Percentiles rank a stretch among this genome's conserved stretches.
phyloP scores from a whole-genome alignment of 2,797 vertebrate genomes.

The Chiloscyllium punctatum region DNA sequence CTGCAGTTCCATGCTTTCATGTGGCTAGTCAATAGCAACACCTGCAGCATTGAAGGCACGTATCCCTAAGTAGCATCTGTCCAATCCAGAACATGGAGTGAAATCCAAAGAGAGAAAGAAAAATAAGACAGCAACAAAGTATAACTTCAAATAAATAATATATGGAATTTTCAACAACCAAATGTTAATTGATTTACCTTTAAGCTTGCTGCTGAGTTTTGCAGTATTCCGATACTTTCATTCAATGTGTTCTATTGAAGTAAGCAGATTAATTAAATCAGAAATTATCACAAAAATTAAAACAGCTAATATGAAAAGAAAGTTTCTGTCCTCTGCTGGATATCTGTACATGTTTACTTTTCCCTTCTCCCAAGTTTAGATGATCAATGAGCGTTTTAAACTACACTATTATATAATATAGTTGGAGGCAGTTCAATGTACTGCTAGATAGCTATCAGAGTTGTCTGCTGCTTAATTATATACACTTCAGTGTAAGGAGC shows the following conservation, averaged over 20 bases:
- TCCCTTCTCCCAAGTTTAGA: background rate
- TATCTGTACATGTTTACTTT: background rate
- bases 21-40: background rate
- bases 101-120: background rate
- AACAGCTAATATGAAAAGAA: background rate
- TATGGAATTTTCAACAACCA: background rate
- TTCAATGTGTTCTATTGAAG: slow-evolving; percentile 66
- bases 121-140: background rate
- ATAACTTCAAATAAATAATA: background rate
- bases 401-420: background rate
- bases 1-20: background rate
- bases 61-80: background rate
- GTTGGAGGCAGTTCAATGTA: background rate
- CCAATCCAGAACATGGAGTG: background rate
- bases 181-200: slow-evolving; percentile 54
- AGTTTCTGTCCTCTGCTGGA: background rate
- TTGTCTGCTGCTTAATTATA: too few relatives aligned
- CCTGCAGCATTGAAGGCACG: background rate
- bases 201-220: slow-evolving; percentile 66
- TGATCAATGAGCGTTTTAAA: background rate
- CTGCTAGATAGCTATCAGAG: background rate
- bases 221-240: slow-evolving; percentile 70
- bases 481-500: too few relatives aligned
- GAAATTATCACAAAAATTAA: background rate
- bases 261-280: background rate